Base-by-base conservation (phyloP, 2,797 vertebrate species). In the Arctocebus calabarensis region DNA sequence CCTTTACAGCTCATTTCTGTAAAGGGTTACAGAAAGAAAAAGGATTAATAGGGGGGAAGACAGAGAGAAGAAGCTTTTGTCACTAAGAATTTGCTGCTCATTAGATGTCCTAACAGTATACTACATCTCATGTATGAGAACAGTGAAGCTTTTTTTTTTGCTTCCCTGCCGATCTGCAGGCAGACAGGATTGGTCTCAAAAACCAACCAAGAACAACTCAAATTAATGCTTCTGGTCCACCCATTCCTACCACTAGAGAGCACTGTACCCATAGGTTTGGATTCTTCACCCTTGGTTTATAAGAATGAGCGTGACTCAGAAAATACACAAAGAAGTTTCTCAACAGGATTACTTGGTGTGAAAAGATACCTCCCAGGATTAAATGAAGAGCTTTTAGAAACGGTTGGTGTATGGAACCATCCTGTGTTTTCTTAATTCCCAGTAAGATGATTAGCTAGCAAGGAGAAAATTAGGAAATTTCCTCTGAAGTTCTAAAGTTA, bases 321-420 rank as follows among this genome's bases (percentile, higher is more conserved):
- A 81, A 92, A 86, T 75, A 74, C 5, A 90, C 57, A 74, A 87
- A 93, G 90, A 96, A 81, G n/a, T 85, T 96, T 96, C 95, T 95
- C 87, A 94, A 83, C 74, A 77, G 86, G 84, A 95, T 97, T 97
- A 94, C 59, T 96, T 74, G 77, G 84, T 96, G 95, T 94, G 94
- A 96, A 97, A 97, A 95, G 68, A 57, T 88, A 96, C 91, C 90
- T 94, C 90, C 94, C 52, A 90, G 90, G 94, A 97, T 98, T 97
- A 97, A 96, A 97, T 95, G 79, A 94, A 94, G 92, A 96, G 81
- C 62, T 96, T 96, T 95, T 83, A 89, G 96, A 95, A 94, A 97
- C 83, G 96, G 89, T 93, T 93, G 96, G 77, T 93, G 89, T 82
- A 95, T 96, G 95, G 34, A 86, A 92, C 87, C 74, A 89, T 84